phyloP scores from a whole-genome alignment of 1,140 invertebrate genomes.

The Theocolax elegans region DNA sequence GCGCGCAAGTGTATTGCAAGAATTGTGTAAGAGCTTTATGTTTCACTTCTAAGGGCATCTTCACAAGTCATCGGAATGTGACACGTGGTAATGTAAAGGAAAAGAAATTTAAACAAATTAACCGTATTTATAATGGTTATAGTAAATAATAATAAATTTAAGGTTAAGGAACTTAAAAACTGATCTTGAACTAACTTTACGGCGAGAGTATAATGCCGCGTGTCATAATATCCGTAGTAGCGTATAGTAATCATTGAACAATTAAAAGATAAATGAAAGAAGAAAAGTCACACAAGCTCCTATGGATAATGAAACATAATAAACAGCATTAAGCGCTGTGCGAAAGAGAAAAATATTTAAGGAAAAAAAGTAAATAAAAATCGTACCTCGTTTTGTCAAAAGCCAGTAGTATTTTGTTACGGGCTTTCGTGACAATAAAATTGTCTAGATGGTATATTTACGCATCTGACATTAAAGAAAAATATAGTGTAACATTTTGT shows the following conservation, averaged over 20 bases:
- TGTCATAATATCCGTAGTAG: conserved; percentile 43
- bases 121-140: conserved; percentile 45
- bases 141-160: conserved; percentile 39
- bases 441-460: conserved; percentile 53
- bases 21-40: conserved; percentile 62
- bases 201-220: conserved; percentile 39
- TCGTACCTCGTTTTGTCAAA: conserved; percentile 38
- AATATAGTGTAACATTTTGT: conserved; percentile 46
- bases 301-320: conserved; percentile 60
- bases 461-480: conserved; percentile 42
- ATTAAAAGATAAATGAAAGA: conserved; percentile 9
- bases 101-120: conserved; percentile 43
- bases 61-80: conserved; percentile 45
- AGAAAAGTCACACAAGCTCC: conserved; percentile 43
- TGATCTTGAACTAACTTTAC: conserved; percentile 31
- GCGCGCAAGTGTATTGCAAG: conserved; percentile 62
- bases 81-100: conserved; percentile 48
- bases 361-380: conserved; percentile 15
- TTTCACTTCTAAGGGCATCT: conserved; percentile 58
- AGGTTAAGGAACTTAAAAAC: conserved; percentile 13
- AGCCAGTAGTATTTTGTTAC: conserved; percentile 43
- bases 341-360: conserved; percentile 25
- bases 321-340: conserved; percentile 45
- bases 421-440: conserved; percentile 60
- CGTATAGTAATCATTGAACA: conserved; percentile 27